phyloP scores from a whole-genome alignment of 2,888 invertebrate genomes.

The Mesorhabditis spiculigera region DNA sequence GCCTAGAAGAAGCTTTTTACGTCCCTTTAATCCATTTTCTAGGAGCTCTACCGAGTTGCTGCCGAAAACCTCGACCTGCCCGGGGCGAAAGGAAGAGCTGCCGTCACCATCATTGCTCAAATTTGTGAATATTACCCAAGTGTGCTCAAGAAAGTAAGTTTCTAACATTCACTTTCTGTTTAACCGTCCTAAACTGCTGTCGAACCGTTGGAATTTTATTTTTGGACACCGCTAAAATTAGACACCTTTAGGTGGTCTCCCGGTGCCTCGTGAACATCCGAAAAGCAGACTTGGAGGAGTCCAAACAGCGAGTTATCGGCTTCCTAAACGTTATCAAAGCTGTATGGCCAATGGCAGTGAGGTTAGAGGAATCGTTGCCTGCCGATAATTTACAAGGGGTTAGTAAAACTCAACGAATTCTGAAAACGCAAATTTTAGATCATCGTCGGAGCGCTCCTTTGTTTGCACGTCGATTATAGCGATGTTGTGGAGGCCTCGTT shows the following conservation, averaged over 20 bases:
- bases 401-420: background rate
- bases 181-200: background rate
- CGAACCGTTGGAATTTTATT: too few species aligned
- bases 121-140: background rate
- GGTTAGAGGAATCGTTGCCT: background rate
- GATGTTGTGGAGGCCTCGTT: constrained; percentile 6
- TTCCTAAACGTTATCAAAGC: background rate
- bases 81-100: background rate
- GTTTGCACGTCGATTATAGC: background rate
- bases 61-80: constrained; percentile 4
- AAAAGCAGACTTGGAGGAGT: background rate
- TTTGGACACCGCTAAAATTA: too few species aligned
- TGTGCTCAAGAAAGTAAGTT: background rate
- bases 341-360: background rate
- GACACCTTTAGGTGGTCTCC: background rate
- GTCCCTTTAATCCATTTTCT: too few species aligned
- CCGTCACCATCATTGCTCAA: constrained; percentile 3
- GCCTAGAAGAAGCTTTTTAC: too few species aligned
- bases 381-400: constrained; percentile 1
- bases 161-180: background rate
- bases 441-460: background rate
- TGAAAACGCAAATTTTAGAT: background rate
- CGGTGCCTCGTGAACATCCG: background rate
- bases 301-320: background rate
- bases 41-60: constrained; percentile 6